These are phyloP conservation scores for Aethes cnicana DNA, from an alignment of 2,888 invertebrate genomes.

Conservation along the genomic window DNA sequence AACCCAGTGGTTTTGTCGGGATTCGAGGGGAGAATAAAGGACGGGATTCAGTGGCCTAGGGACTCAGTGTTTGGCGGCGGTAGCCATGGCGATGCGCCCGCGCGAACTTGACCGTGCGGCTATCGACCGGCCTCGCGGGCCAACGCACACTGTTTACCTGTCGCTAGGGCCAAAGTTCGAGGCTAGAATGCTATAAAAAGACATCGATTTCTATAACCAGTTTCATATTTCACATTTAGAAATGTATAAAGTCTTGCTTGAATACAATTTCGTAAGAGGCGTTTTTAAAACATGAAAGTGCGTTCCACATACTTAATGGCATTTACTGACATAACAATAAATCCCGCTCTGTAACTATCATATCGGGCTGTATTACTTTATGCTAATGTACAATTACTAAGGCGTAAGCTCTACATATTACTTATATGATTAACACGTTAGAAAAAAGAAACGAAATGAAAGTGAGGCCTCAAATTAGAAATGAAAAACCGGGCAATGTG, in stretches of 20 bases:
- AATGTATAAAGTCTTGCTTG: slow-evolving; percentile 32
- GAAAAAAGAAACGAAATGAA: slow-evolving; percentile 24
- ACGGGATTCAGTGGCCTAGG: slow-evolving; percentile 14
- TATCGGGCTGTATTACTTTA: slow-evolving; percentile 12
- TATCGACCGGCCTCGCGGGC: slow-evolving; percentile 50
- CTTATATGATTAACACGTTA: slow-evolving; percentile 30
- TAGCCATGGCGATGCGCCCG: slow-evolving; percentile 61
- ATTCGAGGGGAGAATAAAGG: slow-evolving; percentile 18
- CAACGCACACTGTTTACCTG: slow-evolving; percentile 28
- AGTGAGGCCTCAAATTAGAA: slow-evolving; percentile 46
- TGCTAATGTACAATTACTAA: slow-evolving; percentile 30
- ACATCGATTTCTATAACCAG: slow-evolving; percentile 32
- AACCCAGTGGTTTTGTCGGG: slow-evolving; percentile 1
- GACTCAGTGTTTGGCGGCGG: slow-evolving; percentile 41
- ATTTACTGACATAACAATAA: slow-evolving; percentile 25
- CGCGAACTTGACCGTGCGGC: slow-evolving; percentile 44
- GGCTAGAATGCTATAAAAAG: slow-evolving; percentile 29
- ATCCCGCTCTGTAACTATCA: slow-evolving; percentile 16
- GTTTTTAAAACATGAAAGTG: slow-evolving; percentile 31
- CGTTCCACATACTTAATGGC: slow-evolving; percentile 22
- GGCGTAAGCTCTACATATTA: slow-evolving; percentile 30
- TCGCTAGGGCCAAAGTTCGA: slow-evolving; percentile 29
- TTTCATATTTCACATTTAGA: slow-evolving; percentile 33
- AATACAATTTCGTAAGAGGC: slow-evolving; percentile 31
- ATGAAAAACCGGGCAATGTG: slow-evolving; percentile 74